phyloP scores from a whole-genome alignment of 1,140 invertebrate genomes.

The Cherax destructor region DNA sequence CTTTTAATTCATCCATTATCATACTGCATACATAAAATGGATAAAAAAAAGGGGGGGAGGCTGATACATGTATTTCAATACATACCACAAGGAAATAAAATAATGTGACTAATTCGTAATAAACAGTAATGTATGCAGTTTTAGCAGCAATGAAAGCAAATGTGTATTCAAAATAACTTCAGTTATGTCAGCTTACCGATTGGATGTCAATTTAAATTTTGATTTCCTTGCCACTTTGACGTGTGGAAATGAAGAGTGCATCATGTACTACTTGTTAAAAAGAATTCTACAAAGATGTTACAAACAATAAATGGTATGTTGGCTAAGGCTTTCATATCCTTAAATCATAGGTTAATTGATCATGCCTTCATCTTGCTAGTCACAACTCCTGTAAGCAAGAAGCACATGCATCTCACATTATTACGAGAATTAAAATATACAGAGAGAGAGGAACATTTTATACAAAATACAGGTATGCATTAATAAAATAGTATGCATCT shows the following conservation, averaged over 20 bases:
- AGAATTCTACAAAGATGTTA: background rate
- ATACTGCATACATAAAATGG: too few relatives aligned
- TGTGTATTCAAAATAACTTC: background rate
- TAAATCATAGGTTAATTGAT: background rate
- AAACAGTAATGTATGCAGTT: background rate
- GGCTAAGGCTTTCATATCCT: background rate
- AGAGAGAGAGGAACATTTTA: background rate
- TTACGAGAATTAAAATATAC: background rate
- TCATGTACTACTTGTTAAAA: conserved; percentile 20
- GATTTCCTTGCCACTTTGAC: background rate
- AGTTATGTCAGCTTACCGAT: conserved; percentile 6
- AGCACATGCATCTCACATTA: background rate
- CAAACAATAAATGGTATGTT: too few relatives aligned
- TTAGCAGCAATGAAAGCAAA: background rate
- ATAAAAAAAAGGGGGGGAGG: too few relatives aligned
- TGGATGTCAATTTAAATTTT: conserved; percentile 10
- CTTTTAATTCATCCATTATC: too few relatives aligned
- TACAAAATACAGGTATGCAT: background rate
- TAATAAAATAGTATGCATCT: background rate
- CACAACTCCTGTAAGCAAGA: conserved; percentile 1
- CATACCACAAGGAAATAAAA: too few relatives aligned
- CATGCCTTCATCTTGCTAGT: background rate
- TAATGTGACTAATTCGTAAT: too few relatives aligned
- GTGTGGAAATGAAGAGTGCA: conserved; percentile 16
- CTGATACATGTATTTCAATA: too few relatives aligned